phyloP scores from a whole-genome alignment of 2,797 vertebrate genomes.

The Pseudomugil gertrudae region DNA sequence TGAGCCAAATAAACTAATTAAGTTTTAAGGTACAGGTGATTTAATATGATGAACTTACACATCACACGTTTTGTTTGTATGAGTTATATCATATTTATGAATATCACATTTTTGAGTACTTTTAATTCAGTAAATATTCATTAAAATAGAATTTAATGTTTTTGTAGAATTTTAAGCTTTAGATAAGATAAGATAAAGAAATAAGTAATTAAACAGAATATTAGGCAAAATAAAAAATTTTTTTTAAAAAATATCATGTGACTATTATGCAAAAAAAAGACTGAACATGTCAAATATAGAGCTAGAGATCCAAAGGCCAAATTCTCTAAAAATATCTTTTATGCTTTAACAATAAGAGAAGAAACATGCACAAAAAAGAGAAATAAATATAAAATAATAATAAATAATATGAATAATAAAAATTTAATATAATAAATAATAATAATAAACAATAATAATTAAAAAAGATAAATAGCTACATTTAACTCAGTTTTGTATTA shows the following conservation, averaged over 20 bases:
- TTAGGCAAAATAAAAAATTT: not conserved
- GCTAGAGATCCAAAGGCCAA: not conserved
- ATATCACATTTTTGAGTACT: too few species aligned
- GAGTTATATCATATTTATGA: too few species aligned
- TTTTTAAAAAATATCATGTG: not conserved
- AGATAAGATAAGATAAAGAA: not conserved
- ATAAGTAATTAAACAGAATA: not conserved
- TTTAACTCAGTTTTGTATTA: too few species aligned
- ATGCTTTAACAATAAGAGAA: not conserved
- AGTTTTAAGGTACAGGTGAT: not conserved
- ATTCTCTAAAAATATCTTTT: not conserved
- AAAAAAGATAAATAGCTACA: too few species aligned
- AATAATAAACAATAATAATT: too few species aligned
- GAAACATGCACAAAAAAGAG: not conserved
- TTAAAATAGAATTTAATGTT: too few species aligned
- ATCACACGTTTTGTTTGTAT: too few species aligned
- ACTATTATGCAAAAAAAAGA: not conserved
- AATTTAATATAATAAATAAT: too few species aligned
- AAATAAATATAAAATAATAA: too few species aligned
- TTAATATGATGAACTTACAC: not conserved
- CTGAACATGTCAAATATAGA: not conserved
- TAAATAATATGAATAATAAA: too few species aligned
- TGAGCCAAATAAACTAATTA: not conserved
- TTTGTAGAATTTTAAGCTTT: not conserved
- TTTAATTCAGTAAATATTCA: too few species aligned